Evolutionary conservation across 2,113 vertebrate species (phyloP).

Genomic region (Zosterops pallidus): DNA sequence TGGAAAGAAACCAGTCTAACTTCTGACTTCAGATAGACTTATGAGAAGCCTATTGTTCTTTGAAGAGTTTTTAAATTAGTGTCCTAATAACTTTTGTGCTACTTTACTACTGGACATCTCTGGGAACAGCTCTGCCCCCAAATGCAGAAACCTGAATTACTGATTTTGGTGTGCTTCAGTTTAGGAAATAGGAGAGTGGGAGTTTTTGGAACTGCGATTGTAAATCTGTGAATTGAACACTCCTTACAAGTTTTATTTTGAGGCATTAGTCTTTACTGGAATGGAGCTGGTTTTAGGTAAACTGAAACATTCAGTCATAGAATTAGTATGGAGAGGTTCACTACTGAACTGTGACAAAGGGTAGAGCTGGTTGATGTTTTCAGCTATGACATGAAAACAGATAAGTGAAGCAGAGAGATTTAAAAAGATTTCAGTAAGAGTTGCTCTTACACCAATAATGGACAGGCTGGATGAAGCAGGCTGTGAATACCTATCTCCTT

Average conservation of each 20-base stretch:
- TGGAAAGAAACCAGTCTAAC: conserved; percentile 13
- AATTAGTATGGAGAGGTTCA: background rate
- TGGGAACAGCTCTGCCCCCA: background rate
- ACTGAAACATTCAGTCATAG: background rate
- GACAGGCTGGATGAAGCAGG: background rate
- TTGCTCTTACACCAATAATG: background rate
- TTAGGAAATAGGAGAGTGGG: background rate
- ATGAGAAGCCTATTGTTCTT: conserved; percentile 1
- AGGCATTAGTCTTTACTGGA: conserved; percentile 8
- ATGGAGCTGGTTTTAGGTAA: background rate
- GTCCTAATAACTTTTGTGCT: background rate
- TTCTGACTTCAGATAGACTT: background rate
- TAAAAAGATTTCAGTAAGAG: background rate
- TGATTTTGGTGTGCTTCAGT: background rate
- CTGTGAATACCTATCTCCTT: background rate
- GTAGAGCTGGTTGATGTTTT: background rate
- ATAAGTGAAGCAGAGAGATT: background rate
- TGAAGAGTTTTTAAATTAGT: background rate
- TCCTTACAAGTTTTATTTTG: background rate
- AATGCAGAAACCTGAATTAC: background rate
- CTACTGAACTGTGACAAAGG: background rate
- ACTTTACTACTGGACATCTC: background rate
- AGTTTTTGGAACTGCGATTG: background rate
- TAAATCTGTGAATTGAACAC: background rate
- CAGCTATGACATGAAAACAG: background rate